phyloP scores from a whole-genome alignment of 1,140 invertebrate species.

The Notospermus geniculatus region DNA sequence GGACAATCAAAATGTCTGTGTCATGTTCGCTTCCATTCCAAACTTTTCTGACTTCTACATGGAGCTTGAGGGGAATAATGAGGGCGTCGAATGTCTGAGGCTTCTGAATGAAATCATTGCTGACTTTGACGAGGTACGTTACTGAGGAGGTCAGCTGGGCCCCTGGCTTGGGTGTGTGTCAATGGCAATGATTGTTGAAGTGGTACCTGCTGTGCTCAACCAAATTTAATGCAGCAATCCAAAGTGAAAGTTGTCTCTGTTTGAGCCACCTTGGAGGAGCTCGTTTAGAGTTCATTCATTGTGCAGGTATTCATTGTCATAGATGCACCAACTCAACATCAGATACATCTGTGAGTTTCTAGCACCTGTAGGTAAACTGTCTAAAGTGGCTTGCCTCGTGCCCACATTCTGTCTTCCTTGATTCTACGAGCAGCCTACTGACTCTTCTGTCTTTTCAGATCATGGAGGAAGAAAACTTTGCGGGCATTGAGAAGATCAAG shows the following conservation, averaged over 20 bases:
- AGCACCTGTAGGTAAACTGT: too few relatives aligned
- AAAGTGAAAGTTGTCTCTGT: too few relatives aligned
- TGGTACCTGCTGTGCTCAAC: too few relatives aligned
- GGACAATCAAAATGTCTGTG: conserved; percentile 85
- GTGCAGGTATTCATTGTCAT: too few relatives aligned
- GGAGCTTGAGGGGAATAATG: conserved; percentile 85
- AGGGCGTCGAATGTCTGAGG: conserved; percentile 91
- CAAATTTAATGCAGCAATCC: too few relatives aligned
- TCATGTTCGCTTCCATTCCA: conserved; percentile 93
- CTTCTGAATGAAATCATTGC: conserved; percentile 96
- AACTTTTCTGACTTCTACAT: conserved; percentile 97
- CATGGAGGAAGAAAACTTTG: conserved; percentile 61
- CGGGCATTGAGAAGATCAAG: conserved; percentile 93
- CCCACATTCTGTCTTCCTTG: background rate
- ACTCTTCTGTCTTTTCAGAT: conserved; percentile 33
- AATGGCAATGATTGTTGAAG: too few relatives aligned
- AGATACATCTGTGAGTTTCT: too few relatives aligned
- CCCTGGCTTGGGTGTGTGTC: too few relatives aligned
- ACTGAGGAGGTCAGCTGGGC: too few relatives aligned
- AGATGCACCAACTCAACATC: too few relatives aligned
- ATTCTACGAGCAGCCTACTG: background rate
- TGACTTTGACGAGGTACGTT: conserved; percentile 78
- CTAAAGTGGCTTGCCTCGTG: background rate
- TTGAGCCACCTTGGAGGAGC: too few relatives aligned
- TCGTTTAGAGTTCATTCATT: too few relatives aligned